Base-by-base conservation (phyloP, 1,140 invertebrate species). In the Sarcophaga peregrina region DNA sequence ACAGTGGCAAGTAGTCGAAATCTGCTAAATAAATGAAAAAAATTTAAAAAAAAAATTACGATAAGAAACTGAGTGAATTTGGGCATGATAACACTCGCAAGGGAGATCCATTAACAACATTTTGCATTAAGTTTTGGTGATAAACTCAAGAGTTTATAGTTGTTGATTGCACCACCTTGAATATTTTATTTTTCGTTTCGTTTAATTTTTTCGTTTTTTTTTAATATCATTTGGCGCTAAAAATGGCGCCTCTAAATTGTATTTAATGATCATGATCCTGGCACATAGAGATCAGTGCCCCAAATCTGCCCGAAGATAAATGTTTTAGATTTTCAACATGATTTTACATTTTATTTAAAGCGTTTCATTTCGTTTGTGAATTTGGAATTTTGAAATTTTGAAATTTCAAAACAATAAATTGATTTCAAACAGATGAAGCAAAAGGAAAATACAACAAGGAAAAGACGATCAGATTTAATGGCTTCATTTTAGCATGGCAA, bases 401-500 rank as follows among this genome's bases (percentile, higher is more conserved):
- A n/a, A n/a, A 37, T 37, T 37, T 37, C 25, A 37, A 37, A 4
- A 37, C 25, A 37, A 37, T 37, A n/a, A n/a, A n/a, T 37, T 37
- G 25, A 37, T 37, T 37, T 37, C 25, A 37, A 81, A 80, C 10
- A 15, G 82, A 73, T 25, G 85, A 80, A 84, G 84, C 82, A 47
- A 62, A 82, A 20, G 46, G 6, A 17, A 54, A 76, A 10, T 76
- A 45, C 45, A 62, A 58, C 82, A 78, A 83, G 82, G 83, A 83
- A 68, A 87, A 46, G 86, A 85, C 86, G 87, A 11, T 17, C 62
- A 72, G 4, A 25, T 46, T 47, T 76, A 76, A 78, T 78, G 75
- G 47, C 75, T 52, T 78, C 47, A 78, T 78, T 78, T 75, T 47
- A 75, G 46, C 45, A 46, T 10, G 68, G 68, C 20, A 73, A 73